These are phyloP conservation scores for Glaucomys volans DNA, from an alignment of 2,113 vertebrate genomes.

Conservation along the genomic window DNA sequence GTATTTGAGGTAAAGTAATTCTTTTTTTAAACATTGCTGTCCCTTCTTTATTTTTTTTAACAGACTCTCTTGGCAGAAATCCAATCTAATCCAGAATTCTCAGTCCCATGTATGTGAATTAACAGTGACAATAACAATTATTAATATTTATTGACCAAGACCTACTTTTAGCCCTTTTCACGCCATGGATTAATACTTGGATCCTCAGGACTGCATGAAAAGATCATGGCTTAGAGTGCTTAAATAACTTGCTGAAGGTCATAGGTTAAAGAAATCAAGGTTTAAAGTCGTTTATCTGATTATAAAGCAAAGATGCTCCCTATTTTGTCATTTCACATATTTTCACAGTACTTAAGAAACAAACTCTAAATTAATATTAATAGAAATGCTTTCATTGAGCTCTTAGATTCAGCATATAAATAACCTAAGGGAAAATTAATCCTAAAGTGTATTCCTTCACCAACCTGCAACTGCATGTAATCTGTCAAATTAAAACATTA, in stretches of 20 bases:
- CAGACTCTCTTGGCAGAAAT: neutral
- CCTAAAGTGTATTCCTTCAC: conserved; percentile 49
- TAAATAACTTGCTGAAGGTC: neutral
- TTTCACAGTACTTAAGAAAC: conserved; percentile 29
- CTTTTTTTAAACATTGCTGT: neutral
- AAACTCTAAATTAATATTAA: conserved; percentile 74
- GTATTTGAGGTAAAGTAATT: neutral
- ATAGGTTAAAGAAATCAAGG: neutral
- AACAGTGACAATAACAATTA: neutral
- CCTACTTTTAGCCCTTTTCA: neutral
- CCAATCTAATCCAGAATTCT: neutral
- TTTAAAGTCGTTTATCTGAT: neutral
- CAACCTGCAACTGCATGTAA: conserved; percentile 19
- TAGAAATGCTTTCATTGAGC: conserved; percentile 5
- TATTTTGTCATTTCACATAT: neutral
- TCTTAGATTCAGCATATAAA: neutral
- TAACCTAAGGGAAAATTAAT: conserved; percentile 57
- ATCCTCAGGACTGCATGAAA: neutral
- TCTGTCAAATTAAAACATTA: conserved; percentile 27
- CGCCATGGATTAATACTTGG: neutral
- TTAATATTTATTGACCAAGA: neutral
- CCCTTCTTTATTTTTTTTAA: neutral
- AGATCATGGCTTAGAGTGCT: neutral
- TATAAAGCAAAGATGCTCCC: neutral
- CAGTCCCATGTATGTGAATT: neutral